phyloP scores from a whole-genome alignment of 2,888 invertebrate species.

The Drosophila ochracea region DNA sequence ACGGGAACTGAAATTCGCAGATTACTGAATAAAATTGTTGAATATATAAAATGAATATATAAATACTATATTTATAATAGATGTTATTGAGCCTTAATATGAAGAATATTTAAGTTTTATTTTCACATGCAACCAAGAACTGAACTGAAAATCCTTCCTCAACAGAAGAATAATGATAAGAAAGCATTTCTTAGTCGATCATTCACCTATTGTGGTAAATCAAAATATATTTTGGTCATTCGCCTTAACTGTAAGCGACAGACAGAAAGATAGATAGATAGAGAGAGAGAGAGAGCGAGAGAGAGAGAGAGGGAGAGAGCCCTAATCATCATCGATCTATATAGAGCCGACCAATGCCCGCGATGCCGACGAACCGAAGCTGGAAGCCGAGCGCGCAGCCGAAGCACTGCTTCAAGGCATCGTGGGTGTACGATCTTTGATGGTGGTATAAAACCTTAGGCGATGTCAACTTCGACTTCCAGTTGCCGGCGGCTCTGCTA shows the following conservation, averaged over 20 bases:
- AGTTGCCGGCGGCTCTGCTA: conserved; percentile 66
- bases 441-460: conserved; percentile 63
- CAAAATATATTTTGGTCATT: conserved; percentile 38
- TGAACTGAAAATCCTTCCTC: not conserved
- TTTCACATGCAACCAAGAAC: not conserved
- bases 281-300: not conserved
- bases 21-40: not conserved
- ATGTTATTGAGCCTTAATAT: not conserved
- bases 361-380: conserved; percentile 27
- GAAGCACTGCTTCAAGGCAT: conserved; percentile 32
- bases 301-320: not conserved
- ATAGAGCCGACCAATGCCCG: conserved; percentile 47
- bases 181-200: conserved; percentile 1
- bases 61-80: not conserved
- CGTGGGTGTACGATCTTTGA: conserved; percentile 50
- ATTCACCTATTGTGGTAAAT: not conserved
- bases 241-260: conserved; percentile 1
- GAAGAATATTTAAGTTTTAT: not conserved
- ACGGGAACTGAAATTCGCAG: not conserved
- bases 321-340: conserved; percentile 29
- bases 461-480: conserved; percentile 49
- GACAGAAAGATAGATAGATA: not conserved
- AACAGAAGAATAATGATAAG: not conserved
- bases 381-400: conserved; percentile 9
- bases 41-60: not conserved